A percentile compares a stretch with the other conserved stretches of the same genome.
Evolutionary conservation across 2,113 vertebrate species (phyloP).

Genomic region (Seriola quinqueradiata): DNA sequence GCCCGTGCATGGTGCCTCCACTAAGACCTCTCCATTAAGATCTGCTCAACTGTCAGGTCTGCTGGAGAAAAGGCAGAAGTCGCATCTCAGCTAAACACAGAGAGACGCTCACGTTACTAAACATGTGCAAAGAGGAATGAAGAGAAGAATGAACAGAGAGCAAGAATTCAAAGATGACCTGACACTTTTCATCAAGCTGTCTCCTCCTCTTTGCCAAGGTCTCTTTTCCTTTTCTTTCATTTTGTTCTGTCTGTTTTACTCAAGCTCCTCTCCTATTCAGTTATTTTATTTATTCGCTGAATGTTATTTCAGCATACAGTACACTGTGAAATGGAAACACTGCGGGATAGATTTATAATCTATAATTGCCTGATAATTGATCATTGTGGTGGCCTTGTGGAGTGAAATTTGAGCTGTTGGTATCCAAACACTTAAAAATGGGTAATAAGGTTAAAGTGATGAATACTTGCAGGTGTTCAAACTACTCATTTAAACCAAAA

Average conservation of each 20-base stretch:
- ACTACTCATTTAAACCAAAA: background rate
- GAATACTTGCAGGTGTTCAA: background rate
- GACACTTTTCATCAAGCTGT: conserved; percentile 34
- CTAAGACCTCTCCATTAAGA: conserved; percentile 41
- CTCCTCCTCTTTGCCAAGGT: background rate
- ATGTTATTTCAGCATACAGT: background rate
- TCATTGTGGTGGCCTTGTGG: background rate
- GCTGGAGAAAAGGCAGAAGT: conserved; percentile 74
- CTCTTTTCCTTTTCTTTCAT: conserved; percentile 11
- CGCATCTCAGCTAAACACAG: conserved; percentile 51
- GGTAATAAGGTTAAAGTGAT: background rate
- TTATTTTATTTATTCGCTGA: background rate
- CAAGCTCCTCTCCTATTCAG: background rate
- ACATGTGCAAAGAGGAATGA: conserved; percentile 47
- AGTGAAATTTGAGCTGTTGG: background rate
- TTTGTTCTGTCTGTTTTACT: background rate
- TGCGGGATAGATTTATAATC: background rate
- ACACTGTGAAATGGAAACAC: background rate
- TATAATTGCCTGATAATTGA: background rate
- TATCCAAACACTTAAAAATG: background rate
- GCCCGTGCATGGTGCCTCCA: conserved; percentile 32
- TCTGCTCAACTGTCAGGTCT: conserved; percentile 56
- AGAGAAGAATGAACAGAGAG: conserved; percentile 1
- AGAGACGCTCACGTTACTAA: conserved; percentile 36
- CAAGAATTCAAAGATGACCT: conserved; percentile 26